Evolutionary conservation across 2,888 invertebrate genomes (phyloP), one percentile per base, ranked within the genome.

Genomic region (Acleris cristana): DNA sequence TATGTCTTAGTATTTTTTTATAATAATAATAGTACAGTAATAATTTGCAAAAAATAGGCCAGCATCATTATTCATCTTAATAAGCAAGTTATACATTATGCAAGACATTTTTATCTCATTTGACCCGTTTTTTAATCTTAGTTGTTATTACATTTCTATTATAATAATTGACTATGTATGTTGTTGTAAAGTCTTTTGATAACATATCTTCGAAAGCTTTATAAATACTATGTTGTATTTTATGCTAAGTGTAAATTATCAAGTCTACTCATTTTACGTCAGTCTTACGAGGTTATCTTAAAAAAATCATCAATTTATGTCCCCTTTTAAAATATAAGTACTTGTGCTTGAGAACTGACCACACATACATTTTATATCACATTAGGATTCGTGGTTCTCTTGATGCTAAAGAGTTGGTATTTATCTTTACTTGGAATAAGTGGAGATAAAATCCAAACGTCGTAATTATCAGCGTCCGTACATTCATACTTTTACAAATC

Each of bases 41-140:
- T 67, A 69, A 64, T 55, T 53, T 62, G 57, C 57, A 53, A 69
- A 70, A 72, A 71, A 69, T 65, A 67, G 70, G 67, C 63, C 71
- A 52, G 63, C 48, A 63, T 67, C 69, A 74, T 75, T 72, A 72
- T 55, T 75, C 73, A 73, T 54, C 49, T 64, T 70, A 70, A 72
- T 69, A 64, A 66, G 51, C 68, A 70, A 70, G 63, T 63, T 68
- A 69, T 67, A 66, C 66, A 68, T 73, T 75, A 73, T 74, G 73
- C 71, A 74, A 74, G 72, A 71, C 69, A 64, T 68, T 69, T 74
- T 79, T 79, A 79, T 79, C 80, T 45, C 18, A 5, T 6, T 16
- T 71, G 79, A 79, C 79, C 79, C 65, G 73, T 72, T 79, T 75
- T 77, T 70, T 73, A 76, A 79, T 77, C 78, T 73, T 55, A 66